Evolutionary conservation across 2,113 vertebrate species (phyloP), one percentile per base, ranked within the genome.

Genomic region (Cavia aperea): DNA sequence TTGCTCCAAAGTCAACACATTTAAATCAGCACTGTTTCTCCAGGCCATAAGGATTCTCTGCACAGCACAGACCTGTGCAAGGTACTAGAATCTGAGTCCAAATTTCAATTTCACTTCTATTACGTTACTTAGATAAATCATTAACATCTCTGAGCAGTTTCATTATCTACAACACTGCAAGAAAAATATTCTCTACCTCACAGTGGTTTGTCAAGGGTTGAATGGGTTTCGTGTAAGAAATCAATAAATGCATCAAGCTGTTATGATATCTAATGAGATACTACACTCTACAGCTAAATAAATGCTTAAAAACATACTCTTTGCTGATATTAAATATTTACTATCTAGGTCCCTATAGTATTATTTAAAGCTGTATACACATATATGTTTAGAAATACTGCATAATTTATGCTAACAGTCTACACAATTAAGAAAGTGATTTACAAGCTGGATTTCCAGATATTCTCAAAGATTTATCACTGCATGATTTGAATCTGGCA

Each of bases 391-490:
- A 89, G 46, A 68, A 92, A 90, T 56, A 75, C 5, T 90, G 29
- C 7, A 90, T 68, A 93, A 85, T 56, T 54, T 73, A 49, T 43
- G 72, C 78, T 73, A 82, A 79, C 3, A 65, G 46, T 54, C 65
- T 93, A 29, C 2, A 92, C 49, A 90, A 88, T 91, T 78, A 92
- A 62, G 66, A 81, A 94, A 92, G 46, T 81, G 70, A 89, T 62
- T 94, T 46, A 89, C 46, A 91, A 90, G 93, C n/a, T 58, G 7
- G 49, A 83, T 83, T 91, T 88, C 56, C 36, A 88, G 81, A 90
- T 51, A 16, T 88, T 23, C 82, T 36, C 83, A 78, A 92, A 87
- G 49, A 66, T 33, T 88, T 75, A 72, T 36, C 15, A 51, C 29
- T 58, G 12, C 6, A 78, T 51, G 63, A 88, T 56, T 54, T 81